A percentile compares a stretch with the other conserved stretches of the same genome.
phyloP scores from a whole-genome alignment of 2,797 vertebrate species.

The Darevskia nairensis region DNA sequence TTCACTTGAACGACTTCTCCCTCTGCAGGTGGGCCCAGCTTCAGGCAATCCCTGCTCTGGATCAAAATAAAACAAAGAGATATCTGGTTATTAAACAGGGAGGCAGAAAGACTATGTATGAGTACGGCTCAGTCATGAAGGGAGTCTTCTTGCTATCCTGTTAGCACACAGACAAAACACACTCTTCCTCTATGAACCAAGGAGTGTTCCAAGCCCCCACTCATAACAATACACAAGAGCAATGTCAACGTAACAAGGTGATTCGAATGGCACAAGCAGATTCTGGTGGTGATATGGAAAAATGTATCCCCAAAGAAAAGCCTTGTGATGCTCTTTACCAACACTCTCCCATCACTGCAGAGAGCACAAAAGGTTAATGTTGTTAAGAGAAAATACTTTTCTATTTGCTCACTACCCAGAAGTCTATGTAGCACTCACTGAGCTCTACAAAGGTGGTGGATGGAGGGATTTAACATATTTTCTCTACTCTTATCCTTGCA shows the following conservation, averaged over 20 bases:
- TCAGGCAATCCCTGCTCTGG: constrained; percentile 93
- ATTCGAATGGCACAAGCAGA: not conserved
- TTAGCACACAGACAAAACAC: constrained; percentile 27
- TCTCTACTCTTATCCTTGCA: not conserved
- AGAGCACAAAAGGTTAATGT: not conserved
- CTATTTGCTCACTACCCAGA: not conserved
- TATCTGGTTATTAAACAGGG: constrained; percentile 57
- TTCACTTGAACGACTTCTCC: constrained; percentile 95
- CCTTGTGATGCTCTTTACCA: not conserved
- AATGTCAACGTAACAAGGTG: constrained; percentile 4
- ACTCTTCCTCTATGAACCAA: constrained; percentile 36
- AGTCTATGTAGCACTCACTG: not conserved
- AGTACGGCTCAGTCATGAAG: constrained; percentile 55
- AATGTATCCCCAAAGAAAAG: not conserved
- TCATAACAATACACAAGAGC: constrained; percentile 27
- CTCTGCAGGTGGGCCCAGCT: constrained; percentile 90
- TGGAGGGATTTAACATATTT: not conserved
- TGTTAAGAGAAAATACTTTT: not conserved
- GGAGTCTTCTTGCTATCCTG: constrained; percentile 66
- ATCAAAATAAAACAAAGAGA: constrained; percentile 58
- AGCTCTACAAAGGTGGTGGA: no score
- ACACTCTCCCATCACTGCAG: not conserved
- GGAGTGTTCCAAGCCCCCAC: constrained; percentile 25
- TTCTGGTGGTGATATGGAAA: not conserved
- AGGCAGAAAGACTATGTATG: constrained; percentile 51